Conservation (phyloP, 2,888 invertebrate species). For the Synanthedon formicaeformis region DNA sequence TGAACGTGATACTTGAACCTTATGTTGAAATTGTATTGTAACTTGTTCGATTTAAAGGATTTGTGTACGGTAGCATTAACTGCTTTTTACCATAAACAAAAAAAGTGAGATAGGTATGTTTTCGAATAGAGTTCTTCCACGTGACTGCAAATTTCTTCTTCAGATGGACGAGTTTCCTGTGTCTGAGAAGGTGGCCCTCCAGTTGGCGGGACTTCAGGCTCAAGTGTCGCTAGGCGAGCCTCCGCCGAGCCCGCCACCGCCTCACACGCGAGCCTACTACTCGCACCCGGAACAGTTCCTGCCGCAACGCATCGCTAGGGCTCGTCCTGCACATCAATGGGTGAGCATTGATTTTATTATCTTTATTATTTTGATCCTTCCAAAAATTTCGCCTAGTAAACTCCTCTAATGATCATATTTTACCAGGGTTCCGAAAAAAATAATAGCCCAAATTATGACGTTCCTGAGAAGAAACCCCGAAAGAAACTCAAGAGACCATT, state of each 20-base stretch:
- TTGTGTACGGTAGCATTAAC: too few relatives aligned
- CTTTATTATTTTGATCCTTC: background rate
- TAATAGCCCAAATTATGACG: too few relatives aligned
- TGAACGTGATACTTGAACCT: too few relatives aligned
- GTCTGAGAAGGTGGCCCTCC: constrained; percentile 93
- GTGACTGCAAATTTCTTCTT: background rate
- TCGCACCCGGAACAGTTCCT: constrained; percentile 91
- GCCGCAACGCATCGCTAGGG: constrained; percentile 83
- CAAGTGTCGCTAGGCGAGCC: constrained; percentile 94
- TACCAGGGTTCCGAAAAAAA: too few relatives aligned
- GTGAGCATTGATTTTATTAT: too few relatives aligned
- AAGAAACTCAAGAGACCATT: too few relatives aligned
- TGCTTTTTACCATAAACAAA: too few relatives aligned
- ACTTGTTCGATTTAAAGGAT: too few relatives aligned
- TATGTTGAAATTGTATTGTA: too few relatives aligned
- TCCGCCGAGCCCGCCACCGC: constrained; percentile 75
- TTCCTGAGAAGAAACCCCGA: too few relatives aligned
- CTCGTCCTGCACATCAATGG: constrained; percentile 87
- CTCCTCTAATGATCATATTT: background rate
- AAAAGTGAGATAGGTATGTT: too few relatives aligned
- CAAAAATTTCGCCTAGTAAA: background rate
- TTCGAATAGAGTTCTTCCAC: too few relatives aligned
- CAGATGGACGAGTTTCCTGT: constrained; percentile 95
- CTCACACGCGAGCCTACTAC: constrained; percentile 86
- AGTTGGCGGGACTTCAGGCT: constrained; percentile 93